phyloP scores from a whole-genome alignment of 2,888 invertebrate species.

The Cordilura impudica region DNA sequence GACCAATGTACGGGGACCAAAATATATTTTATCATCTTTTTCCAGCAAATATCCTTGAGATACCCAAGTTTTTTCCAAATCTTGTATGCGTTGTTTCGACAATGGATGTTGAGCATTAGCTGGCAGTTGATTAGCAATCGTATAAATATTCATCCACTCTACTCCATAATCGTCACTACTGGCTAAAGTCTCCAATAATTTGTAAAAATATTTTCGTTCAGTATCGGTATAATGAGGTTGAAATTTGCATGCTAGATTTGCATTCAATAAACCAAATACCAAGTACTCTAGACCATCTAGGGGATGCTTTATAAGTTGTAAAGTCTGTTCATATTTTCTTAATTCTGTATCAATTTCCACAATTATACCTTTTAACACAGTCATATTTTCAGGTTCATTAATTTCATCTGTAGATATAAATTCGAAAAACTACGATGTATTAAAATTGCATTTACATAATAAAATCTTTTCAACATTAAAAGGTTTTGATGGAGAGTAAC shows the following conservation, averaged over 20 bases:
- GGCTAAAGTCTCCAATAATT: conserved; percentile 65
- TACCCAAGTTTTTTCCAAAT: conserved; percentile 66
- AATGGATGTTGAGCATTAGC: conserved; percentile 63
- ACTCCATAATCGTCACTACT: conserved; percentile 65
- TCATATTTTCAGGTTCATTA: conserved; percentile 36
- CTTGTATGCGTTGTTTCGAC: conserved; percentile 67
- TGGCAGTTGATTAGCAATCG: conserved; percentile 59
- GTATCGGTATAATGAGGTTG: conserved; percentile 65
- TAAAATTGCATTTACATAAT: too few species aligned
- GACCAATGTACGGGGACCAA: conserved; percentile 68
- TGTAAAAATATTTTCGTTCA: conserved; percentile 68
- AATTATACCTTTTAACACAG: conserved; percentile 62
- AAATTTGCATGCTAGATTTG: conserved; percentile 63
- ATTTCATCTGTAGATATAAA: conserved; percentile 59
- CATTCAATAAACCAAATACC: conserved; percentile 66
- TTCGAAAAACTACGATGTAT: too few species aligned
- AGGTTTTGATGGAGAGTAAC: too few species aligned
- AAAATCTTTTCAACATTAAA: too few species aligned
- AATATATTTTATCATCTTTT: conserved; percentile 65
- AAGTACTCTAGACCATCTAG: conserved; percentile 65
- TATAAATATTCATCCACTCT: conserved; percentile 65
- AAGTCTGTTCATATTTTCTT: conserved; percentile 65
- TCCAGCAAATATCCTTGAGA: conserved; percentile 68
- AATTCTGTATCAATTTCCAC: conserved; percentile 64
- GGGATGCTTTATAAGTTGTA: conserved; percentile 67